phyloP scores from a whole-genome alignment of 2,888 invertebrate species.

The Noctua fimbriata region DNA sequence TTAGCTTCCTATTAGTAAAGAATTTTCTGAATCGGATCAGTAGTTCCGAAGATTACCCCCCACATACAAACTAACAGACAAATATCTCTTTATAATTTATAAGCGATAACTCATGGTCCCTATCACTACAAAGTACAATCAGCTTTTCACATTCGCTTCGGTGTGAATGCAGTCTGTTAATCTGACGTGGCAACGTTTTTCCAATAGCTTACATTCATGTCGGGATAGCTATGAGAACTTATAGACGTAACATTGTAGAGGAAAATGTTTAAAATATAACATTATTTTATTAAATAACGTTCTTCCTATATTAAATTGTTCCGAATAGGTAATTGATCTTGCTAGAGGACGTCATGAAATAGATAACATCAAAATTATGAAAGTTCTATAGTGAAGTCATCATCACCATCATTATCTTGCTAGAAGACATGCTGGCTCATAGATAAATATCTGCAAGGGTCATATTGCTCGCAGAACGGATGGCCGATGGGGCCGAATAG shows the following conservation, averaged over 20 bases:
- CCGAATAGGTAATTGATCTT: background rate
- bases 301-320: background rate
- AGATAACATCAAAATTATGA: accelerated
- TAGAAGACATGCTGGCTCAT: no score
- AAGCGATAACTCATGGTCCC: background rate
- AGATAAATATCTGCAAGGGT: no score
- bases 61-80: no score
- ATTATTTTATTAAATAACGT: constrained; percentile 7
- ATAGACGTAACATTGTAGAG: constrained; percentile 21
- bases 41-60: no score
- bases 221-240: constrained; percentile 46
- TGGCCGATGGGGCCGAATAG: no score
- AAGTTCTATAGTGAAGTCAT: background rate
- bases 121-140: background rate
- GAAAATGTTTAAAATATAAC: constrained; percentile 12
- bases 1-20: no score
- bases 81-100: background rate
- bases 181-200: constrained; percentile 69
- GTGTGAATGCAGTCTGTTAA: constrained; percentile 57
- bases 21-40: no score
- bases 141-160: constrained; percentile 8
- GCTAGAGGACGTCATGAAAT: background rate
- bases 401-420: background rate
- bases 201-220: constrained; percentile 68
- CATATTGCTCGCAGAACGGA: no score